Evolutionary conservation across 2,888 invertebrate species (phyloP).

Genomic region (Andrena bucephala): DNA sequence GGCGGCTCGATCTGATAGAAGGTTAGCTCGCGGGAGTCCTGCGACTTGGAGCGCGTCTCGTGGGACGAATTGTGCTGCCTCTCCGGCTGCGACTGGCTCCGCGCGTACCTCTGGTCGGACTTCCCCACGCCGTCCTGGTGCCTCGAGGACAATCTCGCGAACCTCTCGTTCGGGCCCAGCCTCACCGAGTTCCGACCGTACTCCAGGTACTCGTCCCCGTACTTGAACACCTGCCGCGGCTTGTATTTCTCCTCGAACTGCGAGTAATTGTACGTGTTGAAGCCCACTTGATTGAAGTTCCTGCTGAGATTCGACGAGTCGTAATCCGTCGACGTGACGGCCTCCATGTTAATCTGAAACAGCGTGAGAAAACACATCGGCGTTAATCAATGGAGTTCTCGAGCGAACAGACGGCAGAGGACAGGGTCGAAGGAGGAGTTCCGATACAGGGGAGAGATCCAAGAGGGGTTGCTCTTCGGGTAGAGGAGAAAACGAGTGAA

Average conservation of each 20-base stretch:
- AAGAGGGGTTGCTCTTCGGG: slow-evolving; percentile 6
- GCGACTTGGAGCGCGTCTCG: slow-evolving; percentile 81
- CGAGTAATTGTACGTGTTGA: slow-evolving; percentile 81
- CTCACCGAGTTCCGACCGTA: slow-evolving; percentile 75
- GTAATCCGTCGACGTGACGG: slow-evolving; percentile 86
- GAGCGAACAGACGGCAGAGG: background rate
- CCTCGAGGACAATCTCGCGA: slow-evolving; percentile 59
- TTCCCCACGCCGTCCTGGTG: slow-evolving; percentile 70
- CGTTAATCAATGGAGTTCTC: background rate
- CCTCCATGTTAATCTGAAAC: slow-evolving; percentile 86
- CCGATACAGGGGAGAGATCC: background rate
- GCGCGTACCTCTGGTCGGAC: slow-evolving; percentile 75
- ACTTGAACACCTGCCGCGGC: slow-evolving; percentile 76
- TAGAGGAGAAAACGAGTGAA: slow-evolving; percentile 48
- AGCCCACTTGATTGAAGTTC: slow-evolving; percentile 80
- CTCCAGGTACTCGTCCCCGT: slow-evolving; percentile 78
- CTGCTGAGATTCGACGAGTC: slow-evolving; percentile 81
- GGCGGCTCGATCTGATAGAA: slow-evolving; percentile 81
- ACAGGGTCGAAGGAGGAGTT: background rate
- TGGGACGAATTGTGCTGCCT: slow-evolving; percentile 76
- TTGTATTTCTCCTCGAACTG: slow-evolving; percentile 81
- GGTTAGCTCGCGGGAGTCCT: slow-evolving; percentile 79
- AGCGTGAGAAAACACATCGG: background rate
- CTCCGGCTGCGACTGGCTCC: slow-evolving; percentile 82
- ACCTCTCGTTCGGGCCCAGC: slow-evolving; percentile 68